A percentile compares a stretch with the other conserved stretches of the same genome.
Conservation (phyloP, 1,140 invertebrate species). For the Aphelinus certus region DNA sequence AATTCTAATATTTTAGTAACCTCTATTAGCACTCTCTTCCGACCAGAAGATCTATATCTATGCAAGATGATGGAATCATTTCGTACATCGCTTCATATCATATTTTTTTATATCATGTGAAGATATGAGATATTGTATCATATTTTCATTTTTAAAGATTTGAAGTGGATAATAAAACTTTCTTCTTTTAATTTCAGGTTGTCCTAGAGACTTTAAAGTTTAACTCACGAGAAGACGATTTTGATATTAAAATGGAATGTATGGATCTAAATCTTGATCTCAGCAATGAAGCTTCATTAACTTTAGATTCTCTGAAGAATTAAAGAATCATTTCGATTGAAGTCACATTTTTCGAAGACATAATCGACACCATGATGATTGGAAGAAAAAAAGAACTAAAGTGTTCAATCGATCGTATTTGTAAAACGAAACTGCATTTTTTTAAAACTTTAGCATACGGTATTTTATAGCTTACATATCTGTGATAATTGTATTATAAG, state of each 20-base stretch:
- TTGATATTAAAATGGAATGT: slow-evolving; percentile 25
- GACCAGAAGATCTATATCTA: no score
- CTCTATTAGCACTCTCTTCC: no score
- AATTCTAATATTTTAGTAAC: no score
- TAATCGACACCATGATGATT: neutral
- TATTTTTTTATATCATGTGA: neutral
- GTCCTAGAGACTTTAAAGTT: slow-evolving; percentile 20
- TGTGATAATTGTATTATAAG: slow-evolving; percentile 66
- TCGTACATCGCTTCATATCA: neutral
- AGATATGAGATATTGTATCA: neutral
- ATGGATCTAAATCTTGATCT: slow-evolving; percentile 24
- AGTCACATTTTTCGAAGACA: neutral
- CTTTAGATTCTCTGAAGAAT: slow-evolving; percentile 17
- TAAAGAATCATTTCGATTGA: slow-evolving; percentile 3
- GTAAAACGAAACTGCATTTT: slow-evolving; percentile 55
- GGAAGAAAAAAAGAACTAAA: neutral
- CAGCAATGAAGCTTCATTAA: slow-evolving; percentile 31
- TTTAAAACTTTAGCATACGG: slow-evolving; percentile 52
- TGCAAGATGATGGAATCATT: no score
- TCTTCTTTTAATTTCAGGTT: slow-evolving; percentile 18
- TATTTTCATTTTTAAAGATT: neutral
- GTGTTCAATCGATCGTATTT: neutral
- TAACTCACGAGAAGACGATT: slow-evolving; percentile 19
- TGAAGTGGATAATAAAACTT: neutral
- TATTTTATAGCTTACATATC: slow-evolving; percentile 66